Evolutionary conservation across 2,888 invertebrate species (phyloP), one percentile per base, ranked within the genome.

Genomic region (Zygaena filipendulae): DNA sequence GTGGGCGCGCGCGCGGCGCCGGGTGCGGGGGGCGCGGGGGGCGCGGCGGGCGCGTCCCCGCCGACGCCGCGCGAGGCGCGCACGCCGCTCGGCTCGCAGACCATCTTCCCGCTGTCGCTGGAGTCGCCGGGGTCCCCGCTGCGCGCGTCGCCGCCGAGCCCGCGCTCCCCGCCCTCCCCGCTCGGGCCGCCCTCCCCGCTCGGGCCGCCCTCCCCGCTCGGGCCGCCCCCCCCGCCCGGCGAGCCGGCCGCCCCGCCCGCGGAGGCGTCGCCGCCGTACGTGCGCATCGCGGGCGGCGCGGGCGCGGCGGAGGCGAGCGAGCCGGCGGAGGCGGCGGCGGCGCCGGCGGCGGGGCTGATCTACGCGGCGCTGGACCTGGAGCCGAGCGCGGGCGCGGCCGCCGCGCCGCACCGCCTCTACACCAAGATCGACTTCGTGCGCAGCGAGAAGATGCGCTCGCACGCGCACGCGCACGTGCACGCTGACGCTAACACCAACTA

Each of bases 391-490:
- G 50, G 52, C 38, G 47, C 42, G 45, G 39, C 81, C 20, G 67
- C 79, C 12, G 50, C 72, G 11, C 52, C 80, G 23, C 66, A 71
- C 33, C 84, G 87, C 49, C 82, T 83, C 21, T 92, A 92, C 67
- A 91, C 91, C 38, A 87, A 90, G 74, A 91, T 92, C 36, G 91
- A 91, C 81, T 92, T 91, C 67, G 77, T 84, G 16, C 85, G 86
- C 60, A 83, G 85, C 59, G 85, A 84, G 42, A 66, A 64, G 33
- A 51, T 75, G 36, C n/a, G 71, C 61, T 36, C 39, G 37, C 32
- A 40, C 41, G 19, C 43, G 43, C 6, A 11, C 11, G 4, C 9
- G n/a, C n/a, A n/a, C n/a, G n/a, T n/a, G n/a, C 43, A 42, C 21
- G 39, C 46, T 13, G 45, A 45, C 36, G 47, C 45, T 11, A 7